phyloP scores from a whole-genome alignment of 2,888 invertebrate genomes.

The Drosophila cognata region DNA sequence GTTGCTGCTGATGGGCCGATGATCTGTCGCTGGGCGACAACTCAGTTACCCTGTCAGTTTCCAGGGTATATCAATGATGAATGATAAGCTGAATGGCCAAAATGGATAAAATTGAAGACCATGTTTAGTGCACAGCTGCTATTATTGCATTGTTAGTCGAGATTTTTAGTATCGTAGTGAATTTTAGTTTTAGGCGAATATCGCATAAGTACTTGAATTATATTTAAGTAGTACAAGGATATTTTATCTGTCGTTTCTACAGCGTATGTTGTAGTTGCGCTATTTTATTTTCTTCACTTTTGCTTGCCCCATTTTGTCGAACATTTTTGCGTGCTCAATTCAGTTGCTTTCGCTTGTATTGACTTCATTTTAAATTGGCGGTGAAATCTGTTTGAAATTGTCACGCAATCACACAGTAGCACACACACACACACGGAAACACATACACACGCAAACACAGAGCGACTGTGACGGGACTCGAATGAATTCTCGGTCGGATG shows the following conservation, averaged over 20 bases:
- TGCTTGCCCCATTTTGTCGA: conserved; percentile 9
- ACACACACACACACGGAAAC: conserved; percentile 29
- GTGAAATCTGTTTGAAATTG: conserved; percentile 82
- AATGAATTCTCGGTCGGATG: conserved; percentile 46
- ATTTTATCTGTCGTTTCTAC: background rate
- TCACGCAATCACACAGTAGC: conserved; percentile 74
- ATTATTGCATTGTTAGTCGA: background rate
- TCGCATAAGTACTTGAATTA: background rate
- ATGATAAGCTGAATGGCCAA: background rate
- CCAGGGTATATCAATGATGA: background rate
- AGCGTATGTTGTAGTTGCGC: background rate
- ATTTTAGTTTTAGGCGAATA: background rate
- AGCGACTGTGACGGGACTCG: conserved; percentile 36
- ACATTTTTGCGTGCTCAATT: conserved; percentile 45
- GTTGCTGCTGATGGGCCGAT: conserved; percentile 67
- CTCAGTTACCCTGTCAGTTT: conserved; percentile 28
- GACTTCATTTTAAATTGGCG: conserved; percentile 82
- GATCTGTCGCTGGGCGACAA: conserved; percentile 58
- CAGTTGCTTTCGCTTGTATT: conserved; percentile 70
- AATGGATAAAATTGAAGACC: background rate
- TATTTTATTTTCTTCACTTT: background rate
- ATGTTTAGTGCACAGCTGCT: background rate
- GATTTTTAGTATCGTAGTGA: background rate
- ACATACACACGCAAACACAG: conserved; percentile 32
- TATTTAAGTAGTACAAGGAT: background rate